phyloP scores from a whole-genome alignment of 1,140 invertebrate species.

The Argopecten irradians region DNA sequence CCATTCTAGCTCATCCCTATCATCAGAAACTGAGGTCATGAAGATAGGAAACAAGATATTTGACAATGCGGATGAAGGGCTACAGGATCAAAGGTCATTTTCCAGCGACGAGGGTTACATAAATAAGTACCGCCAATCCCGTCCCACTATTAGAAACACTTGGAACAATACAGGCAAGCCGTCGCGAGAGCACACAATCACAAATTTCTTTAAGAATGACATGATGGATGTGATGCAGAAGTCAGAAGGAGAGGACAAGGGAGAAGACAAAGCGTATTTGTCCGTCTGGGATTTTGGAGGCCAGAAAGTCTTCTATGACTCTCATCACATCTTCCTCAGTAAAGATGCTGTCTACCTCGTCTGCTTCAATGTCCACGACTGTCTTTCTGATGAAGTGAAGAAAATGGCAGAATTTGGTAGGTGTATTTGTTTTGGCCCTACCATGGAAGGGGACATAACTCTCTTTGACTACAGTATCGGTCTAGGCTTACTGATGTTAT shows the following conservation, averaged over 20 bases:
- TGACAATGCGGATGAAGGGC: not conserved
- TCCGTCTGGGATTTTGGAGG: not conserved
- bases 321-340: slow-evolving; percentile 4
- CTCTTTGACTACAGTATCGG: too few species aligned
- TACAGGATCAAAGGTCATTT: not conserved
- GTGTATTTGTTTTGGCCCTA: not conserved
- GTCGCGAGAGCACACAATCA: slow-evolving; percentile 1
- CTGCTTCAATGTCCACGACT: not conserved
- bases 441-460: too few species aligned
- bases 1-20: not conserved
- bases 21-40: not conserved
- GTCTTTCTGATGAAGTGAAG: not conserved
- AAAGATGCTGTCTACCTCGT: slow-evolving; percentile 1
- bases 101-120: not conserved
- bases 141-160: not conserved
- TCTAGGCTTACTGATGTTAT: too few species aligned
- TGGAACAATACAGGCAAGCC: not conserved
- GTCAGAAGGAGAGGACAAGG: not conserved
- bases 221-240: slow-evolving; percentile 1
- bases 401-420: not conserved
- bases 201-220: slow-evolving; percentile 10
- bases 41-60: not conserved
- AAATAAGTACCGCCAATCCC: not conserved
- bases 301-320: not conserved
- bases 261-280: not conserved